Evolutionary conservation across 2,113 vertebrate species (phyloP).

Genomic region (Spheniscus mendiculus): DNA sequence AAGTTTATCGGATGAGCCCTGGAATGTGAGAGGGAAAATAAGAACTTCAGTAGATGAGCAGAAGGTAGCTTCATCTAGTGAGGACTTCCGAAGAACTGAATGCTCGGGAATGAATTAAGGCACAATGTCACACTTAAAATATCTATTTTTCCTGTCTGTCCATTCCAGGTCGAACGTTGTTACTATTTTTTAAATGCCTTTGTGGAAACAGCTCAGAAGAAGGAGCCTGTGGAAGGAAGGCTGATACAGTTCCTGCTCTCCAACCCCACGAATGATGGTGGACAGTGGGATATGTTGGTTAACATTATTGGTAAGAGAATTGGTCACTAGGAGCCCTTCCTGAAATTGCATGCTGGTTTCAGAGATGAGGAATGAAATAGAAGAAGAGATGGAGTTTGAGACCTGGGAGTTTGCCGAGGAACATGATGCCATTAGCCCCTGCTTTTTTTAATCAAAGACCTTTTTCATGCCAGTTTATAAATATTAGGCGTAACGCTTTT

Average conservation of each 20-base stretch:
- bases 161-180: conserved; percentile 88
- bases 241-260: conserved; percentile 91
- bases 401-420: not conserved
- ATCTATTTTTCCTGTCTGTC: not conserved
- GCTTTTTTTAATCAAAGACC: not conserved
- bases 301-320: conserved; percentile 89
- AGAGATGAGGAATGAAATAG: not conserved
- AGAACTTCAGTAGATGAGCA: not conserved
- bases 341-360: not conserved
- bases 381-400: not conserved
- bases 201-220: conserved; percentile 90
- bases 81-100: not conserved
- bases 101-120: not conserved
- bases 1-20: not conserved
- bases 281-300: conserved; percentile 98
- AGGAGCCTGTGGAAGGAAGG: conserved; percentile 91
- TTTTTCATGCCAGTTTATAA: not conserved
- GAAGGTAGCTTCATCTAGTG: not conserved
- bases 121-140: not conserved
- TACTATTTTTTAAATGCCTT: conserved; percentile 92
- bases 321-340: not conserved
- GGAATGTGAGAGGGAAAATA: not conserved
- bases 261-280: conserved; percentile 94
- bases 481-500: not conserved
- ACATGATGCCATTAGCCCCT: not conserved